A percentile compares a stretch with the other conserved stretches of the same genome.
These are phyloP conservation scores for Thereva nobilitata DNA, from an alignment of 2,888 invertebrate genomes.

Conservation along the genomic window DNA sequence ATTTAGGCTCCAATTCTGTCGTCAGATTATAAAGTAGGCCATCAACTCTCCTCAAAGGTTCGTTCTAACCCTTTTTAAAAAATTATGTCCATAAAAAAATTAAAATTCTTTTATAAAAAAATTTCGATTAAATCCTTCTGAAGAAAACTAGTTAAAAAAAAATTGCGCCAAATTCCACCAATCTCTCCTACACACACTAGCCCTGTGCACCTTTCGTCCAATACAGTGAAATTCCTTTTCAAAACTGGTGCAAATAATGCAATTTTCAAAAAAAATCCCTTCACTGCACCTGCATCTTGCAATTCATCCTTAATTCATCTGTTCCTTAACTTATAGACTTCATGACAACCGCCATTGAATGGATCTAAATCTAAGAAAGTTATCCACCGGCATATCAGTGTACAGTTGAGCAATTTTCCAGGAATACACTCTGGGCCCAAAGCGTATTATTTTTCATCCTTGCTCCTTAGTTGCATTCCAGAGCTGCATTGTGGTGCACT, in stretches of 20 bases:
- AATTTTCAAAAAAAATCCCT: constrained; percentile 9
- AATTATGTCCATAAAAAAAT: no score
- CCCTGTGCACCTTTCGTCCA: no score
- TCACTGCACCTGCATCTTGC: constrained; percentile 12
- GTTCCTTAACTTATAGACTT: constrained; percentile 39
- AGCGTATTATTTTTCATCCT: constrained; percentile 24
- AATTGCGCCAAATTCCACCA: no score
- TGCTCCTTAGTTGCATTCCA: constrained; percentile 16
- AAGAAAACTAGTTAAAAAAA: no score
- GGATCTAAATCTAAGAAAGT: constrained; percentile 18
- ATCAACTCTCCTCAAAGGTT: no score
- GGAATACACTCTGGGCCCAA: constrained; percentile 4
- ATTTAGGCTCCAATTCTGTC: no score
- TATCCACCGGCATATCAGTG: constrained; percentile 22
- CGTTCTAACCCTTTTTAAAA: no score
- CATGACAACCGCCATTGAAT: constrained; percentile 34
- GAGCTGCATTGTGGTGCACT: constrained; percentile 15
- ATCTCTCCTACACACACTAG: no score
- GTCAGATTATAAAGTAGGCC: no score
- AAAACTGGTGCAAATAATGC: constrained; percentile 20
- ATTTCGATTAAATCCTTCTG: no score
- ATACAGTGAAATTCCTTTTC: neutral
- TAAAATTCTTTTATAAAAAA: no score
- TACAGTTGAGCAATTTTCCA: constrained; percentile 10
- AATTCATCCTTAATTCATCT: constrained; percentile 22